Base-by-base conservation (phyloP, 2,888 invertebrate species). In the Pegoplata infirma region DNA sequence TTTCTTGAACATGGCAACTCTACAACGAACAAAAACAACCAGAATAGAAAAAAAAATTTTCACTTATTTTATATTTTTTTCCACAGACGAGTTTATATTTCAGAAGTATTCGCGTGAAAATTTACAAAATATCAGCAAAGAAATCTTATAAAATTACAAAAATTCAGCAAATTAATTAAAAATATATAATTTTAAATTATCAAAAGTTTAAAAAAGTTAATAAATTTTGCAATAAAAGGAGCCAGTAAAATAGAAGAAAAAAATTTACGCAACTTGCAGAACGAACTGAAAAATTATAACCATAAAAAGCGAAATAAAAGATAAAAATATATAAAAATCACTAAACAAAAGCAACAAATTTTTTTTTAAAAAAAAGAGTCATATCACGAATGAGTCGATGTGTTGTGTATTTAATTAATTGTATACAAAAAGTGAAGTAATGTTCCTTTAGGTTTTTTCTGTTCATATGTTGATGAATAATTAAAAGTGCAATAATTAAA, bases 31-130 rank as follows among this genome's bases (percentile, higher is more conserved):
- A 58, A 28, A 69, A 74, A n/a, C 21, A 14, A 74, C 8, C n/a
- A 28, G 49, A 58, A 56, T 40, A 0, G 10, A 53, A 8, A 47
- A 63, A 66, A 49, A 49, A 46, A 23, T 66, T 59, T 71, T 76
- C 71, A 76, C 64, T 71, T 46, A 55, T 71, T 76, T 76, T 47
- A 72, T 55, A 61, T 55, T 55, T 55, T n/a, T n/a, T 72, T n/a
- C 47, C 28, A 40, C 46, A 64, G 59, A n/a, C 46, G 12, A 66
- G 71, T 55, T n/a, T 36, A 40, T 8, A 49, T 32, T 69, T 58
- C 17, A 8, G 40, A 1, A 5, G 14, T 4, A 56, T 61, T 32
- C 46, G 46, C 14, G 55, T 61, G 19, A 61, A 55, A 47, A 49
- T 40, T 63, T 16, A 19, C 17, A 17, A 49, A 46, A 49, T 17